A percentile compares a stretch with the other conserved stretches of the same genome.
These are phyloP conservation scores for Boloria selene DNA, from an alignment of 2,888 invertebrate genomes.

Conservation along the genomic window DNA sequence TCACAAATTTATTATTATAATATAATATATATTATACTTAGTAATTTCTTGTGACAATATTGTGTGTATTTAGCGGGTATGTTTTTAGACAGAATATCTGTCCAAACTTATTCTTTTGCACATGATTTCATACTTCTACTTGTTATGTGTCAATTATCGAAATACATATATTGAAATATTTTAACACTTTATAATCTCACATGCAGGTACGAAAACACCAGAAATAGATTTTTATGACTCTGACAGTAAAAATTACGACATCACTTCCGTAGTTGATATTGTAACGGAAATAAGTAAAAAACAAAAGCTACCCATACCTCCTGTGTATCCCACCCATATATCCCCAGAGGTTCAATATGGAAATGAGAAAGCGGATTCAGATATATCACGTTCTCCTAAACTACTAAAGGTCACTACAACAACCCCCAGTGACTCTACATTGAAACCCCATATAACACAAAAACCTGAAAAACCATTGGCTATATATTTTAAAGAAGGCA, in stretches of 20 bases:
- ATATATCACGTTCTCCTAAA: constrained; percentile 64
- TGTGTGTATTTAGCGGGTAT: not conserved
- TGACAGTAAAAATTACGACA: constrained; percentile 56
- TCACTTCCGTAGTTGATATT: constrained; percentile 51
- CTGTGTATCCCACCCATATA: constrained; percentile 71
- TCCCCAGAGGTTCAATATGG: constrained; percentile 80
- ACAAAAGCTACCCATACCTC: constrained; percentile 60
- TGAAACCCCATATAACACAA: constrained; percentile 75
- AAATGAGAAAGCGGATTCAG: constrained; percentile 71
- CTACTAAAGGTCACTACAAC: constrained; percentile 50
- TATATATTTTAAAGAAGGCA: constrained; percentile 65
- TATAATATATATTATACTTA: too few species aligned
- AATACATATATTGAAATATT: not conserved
- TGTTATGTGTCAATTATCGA: not conserved
- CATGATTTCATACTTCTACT: constrained; percentile 5
- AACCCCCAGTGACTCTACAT: constrained; percentile 59
- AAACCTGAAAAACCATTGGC: constrained; percentile 74
- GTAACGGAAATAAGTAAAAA: constrained; percentile 49
- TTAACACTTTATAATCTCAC: constrained; percentile 38
- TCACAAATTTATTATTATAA: too few species aligned
- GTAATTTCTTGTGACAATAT: not conserved
- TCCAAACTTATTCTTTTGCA: constrained; percentile 1
- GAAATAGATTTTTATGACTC: constrained; percentile 77
- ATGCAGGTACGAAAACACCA: constrained; percentile 71
- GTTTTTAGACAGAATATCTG: not conserved